phyloP scores from a whole-genome alignment of 2,888 invertebrate genomes.

The Stenoptilia bipunctidactyla region DNA sequence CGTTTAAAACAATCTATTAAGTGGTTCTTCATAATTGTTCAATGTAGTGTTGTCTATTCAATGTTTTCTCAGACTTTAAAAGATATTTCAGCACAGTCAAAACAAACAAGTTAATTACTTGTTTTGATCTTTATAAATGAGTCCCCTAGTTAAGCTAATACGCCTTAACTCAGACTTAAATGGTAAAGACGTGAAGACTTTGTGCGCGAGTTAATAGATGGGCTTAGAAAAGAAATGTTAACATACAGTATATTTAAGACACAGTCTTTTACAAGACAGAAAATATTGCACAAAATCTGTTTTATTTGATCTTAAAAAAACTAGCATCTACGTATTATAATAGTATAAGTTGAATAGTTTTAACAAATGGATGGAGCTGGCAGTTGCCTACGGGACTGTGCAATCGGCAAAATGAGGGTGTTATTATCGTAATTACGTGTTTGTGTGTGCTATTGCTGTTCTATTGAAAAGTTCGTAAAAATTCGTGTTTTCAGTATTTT shows the following conservation, averaged over 20 bases:
- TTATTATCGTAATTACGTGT: conserved; percentile 30
- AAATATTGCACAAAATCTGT: not conserved
- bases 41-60: too few relatives aligned
- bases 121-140: too few relatives aligned
- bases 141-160: too few relatives aligned
- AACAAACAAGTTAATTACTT: too few relatives aligned
- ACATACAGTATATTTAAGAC: not conserved
- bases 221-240: not conserved
- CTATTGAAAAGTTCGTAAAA: not conserved
- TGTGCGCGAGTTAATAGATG: too few relatives aligned
- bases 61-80: too few relatives aligned
- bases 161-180: too few relatives aligned
- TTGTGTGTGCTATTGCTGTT: conserved; percentile 5
- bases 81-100: too few relatives aligned
- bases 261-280: not conserved
- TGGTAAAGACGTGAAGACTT: too few relatives aligned
- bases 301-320: not conserved
- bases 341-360: not conserved
- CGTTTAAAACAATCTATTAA: too few relatives aligned
- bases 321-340: not conserved
- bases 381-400: conserved; percentile 23
- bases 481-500: too few relatives aligned
- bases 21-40: too few relatives aligned
- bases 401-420: conserved; percentile 38
- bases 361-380: not conserved